Evolutionary conservation across 2,113 vertebrate species (phyloP), one percentile per base, ranked within the genome.

Genomic region (Nyctereutes procyonoides): DNA sequence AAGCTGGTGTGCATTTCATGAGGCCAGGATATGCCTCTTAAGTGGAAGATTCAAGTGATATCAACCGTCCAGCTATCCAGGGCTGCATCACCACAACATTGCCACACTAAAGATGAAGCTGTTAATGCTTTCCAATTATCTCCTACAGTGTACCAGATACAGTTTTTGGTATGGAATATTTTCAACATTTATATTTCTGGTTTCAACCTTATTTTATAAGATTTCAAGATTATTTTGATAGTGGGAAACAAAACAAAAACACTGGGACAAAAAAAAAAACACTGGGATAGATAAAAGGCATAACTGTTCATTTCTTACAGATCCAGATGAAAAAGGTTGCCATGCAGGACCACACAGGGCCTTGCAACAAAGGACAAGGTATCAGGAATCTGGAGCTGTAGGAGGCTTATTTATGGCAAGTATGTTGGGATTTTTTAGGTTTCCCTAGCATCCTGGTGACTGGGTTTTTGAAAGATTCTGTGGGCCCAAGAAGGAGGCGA

Each of bases 41-140:
- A 82, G 51, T 48, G 62, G 32, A 91, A 95, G 38, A 97, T 93
- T 51, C 48, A 80, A 76, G 65, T 73, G 58, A 80, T 88, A 97
- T 28, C n/a, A 92, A 53, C 69, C 28, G 16, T 38, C 30, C 17
- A 38, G 5, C 35, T 73, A 35, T 14, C 63, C 60, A 84, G 30
- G 2, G 43, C 35, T 77, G 30, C 86, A 90, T 65, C 32, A 69
- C 13, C 88, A 28, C 14, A 83, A 73, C n/a, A 83, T 7, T 14
- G 12, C 17, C 76, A 56, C 6, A 92, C 1, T 63, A 69, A 93
- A 94, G 28, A 83, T 67, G 67, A 96, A 93, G 30, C 3, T 73
- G 43, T 15, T 26, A 48, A 80, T 90, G 10, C 7, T 83, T 89
- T 86, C 58, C 86, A 92, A 77, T 90, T 32, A 93, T 51, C 20